phyloP scores from a whole-genome alignment of 2,113 vertebrate species.

The Platichthys flesus region DNA sequence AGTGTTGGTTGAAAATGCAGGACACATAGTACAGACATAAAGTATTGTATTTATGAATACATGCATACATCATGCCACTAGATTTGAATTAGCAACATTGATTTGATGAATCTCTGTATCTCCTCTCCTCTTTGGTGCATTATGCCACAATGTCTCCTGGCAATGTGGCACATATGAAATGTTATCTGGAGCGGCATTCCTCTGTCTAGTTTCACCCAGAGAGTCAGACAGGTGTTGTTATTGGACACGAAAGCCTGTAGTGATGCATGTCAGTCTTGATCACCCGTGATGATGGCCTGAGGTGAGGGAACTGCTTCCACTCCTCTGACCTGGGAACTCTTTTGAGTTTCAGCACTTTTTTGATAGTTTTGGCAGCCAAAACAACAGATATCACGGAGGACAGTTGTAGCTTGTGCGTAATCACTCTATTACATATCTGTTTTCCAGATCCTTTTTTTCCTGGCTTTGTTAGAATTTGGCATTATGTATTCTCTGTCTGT shows the following conservation, averaged over 20 bases:
- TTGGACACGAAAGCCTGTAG: slow-evolving; percentile 78
- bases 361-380: slow-evolving; percentile 59
- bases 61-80: neutral
- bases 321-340: slow-evolving; percentile 62
- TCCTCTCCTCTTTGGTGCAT: neutral
- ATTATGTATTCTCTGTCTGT: slow-evolving; percentile 12
- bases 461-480: neutral
- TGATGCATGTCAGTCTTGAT: slow-evolving; percentile 82
- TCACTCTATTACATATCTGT: slow-evolving; percentile 5
- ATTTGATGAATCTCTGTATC: neutral
- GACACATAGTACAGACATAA: neutral
- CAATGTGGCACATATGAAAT: slow-evolving; percentile 48
- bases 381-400: slow-evolving; percentile 10
- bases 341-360: slow-evolving; percentile 77
- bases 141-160: slow-evolving; percentile 22
- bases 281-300: slow-evolving; percentile 69
- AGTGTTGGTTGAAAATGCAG: neutral
- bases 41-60: neutral
- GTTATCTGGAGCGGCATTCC: slow-evolving; percentile 73
- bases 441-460: slow-evolving; percentile 6
- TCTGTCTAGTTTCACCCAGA: slow-evolving; percentile 64
- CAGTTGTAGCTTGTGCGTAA: slow-evolving; percentile 1
- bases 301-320: slow-evolving; percentile 64
- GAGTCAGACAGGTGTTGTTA: slow-evolving; percentile 82
- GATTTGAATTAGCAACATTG: neutral